A percentile compares a stretch with the other conserved stretches of the same genome.
Conservation (phyloP, 2,113 vertebrate species). For the Nesoenas mayeri region DNA sequence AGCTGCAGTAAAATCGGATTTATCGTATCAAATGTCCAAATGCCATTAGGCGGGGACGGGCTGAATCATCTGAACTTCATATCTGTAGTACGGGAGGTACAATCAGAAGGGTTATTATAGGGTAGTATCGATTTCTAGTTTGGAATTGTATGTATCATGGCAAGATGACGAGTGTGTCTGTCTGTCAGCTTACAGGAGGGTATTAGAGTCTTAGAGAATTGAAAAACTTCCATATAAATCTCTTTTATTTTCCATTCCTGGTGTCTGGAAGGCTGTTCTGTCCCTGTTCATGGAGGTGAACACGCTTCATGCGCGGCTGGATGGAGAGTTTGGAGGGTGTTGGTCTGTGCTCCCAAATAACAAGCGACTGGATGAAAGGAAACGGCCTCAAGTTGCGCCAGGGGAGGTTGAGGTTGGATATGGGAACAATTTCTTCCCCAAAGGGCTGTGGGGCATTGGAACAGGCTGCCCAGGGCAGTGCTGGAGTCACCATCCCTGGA, state of each 20-base stretch:
- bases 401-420: too few relatives aligned
- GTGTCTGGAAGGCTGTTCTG: background rate
- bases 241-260: rapidly evolving
- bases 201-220: background rate
- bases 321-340: background rate
- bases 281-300: background rate
- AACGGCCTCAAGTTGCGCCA: too few relatives aligned
- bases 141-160: background rate
- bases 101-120: background rate
- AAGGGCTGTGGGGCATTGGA: too few relatives aligned
- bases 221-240: background rate
- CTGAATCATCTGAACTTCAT: background rate
- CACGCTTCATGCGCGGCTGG: background rate
- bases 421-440: too few relatives aligned
- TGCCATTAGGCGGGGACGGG: background rate
- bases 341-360: too few relatives aligned
- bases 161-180: background rate
- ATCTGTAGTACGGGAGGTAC: background rate
- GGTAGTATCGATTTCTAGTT: background rate
- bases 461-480: too few relatives aligned
- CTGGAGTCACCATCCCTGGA: too few relatives aligned
- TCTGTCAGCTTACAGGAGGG: background rate
- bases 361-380: too few relatives aligned
- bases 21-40: background rate
- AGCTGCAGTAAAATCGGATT: background rate